Conservation (phyloP, 2,888 invertebrate species). For the Heliconius erato region DNA sequence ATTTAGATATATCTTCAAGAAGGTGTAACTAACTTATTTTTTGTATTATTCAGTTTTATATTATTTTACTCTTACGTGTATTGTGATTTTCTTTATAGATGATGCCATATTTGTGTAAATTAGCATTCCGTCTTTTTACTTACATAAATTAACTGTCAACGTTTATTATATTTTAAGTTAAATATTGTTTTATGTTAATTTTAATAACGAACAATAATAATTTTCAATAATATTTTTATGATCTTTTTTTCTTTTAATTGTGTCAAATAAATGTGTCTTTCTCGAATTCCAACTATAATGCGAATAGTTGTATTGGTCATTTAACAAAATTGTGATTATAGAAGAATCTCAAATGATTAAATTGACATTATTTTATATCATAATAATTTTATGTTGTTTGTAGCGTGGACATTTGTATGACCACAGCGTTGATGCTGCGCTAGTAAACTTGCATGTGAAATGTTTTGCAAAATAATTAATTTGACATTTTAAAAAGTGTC, state of each 20-base stretch:
- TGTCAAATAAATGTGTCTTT: not conserved
- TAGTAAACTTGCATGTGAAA: not conserved
- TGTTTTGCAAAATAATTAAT: not conserved
- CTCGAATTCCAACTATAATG: not conserved
- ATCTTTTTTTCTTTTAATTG: not conserved
- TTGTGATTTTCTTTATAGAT: constrained; percentile 29
- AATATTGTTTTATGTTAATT: not conserved
- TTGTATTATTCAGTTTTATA: constrained; percentile 11
- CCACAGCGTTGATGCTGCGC: not conserved
- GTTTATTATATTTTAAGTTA: constrained; percentile 21
- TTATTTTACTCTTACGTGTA: constrained; percentile 38
- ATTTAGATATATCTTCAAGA: constrained; percentile 27
- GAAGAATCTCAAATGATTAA: constrained; percentile 9
- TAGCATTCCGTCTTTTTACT: constrained; percentile 42
- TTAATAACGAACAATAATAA: not conserved
- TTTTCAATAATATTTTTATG: constrained; percentile 3
- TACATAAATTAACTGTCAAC: constrained; percentile 8
- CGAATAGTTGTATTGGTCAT: not conserved
- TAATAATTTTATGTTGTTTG: not conserved
- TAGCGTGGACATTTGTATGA: not conserved
- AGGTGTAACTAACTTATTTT: constrained; percentile 11
- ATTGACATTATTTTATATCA: not conserved
- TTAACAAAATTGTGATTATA: constrained; percentile 8
- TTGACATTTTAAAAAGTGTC: not conserved
- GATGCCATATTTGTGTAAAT: constrained; percentile 41